Percentiles rank a stretch among this genome's conserved stretches.
Conservation (phyloP, 2,888 invertebrate genomes). For the Drosophila flavopinicola region DNA sequence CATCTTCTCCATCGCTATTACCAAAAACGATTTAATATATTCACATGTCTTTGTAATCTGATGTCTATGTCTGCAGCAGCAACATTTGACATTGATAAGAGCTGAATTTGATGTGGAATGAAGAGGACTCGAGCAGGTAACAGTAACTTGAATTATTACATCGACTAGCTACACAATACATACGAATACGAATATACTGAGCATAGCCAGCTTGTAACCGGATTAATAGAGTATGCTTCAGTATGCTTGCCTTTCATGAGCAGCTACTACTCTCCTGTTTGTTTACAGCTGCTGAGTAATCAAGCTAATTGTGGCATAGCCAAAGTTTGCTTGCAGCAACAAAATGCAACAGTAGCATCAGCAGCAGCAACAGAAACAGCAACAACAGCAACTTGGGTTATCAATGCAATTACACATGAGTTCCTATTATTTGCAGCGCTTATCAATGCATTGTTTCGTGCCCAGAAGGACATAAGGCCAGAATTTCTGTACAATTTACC, state of each 20-base stretch:
- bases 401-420: slow-evolving; percentile 68
- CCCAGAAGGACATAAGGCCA: not conserved
- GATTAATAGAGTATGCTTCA: slow-evolving; percentile 1
- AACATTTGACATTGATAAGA: slow-evolving; percentile 18
- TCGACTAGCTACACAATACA: not conserved
- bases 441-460: slow-evolving; percentile 20
- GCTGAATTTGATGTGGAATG: slow-evolving; percentile 11
- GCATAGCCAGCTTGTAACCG: slow-evolving; percentile 1
- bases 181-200: too few species aligned
- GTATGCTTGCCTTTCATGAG: not conserved
- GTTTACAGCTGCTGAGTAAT: slow-evolving; percentile 13
- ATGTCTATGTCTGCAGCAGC: slow-evolving; percentile 21
- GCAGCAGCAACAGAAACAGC: not conserved
- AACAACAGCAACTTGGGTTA: slow-evolving; percentile 32
- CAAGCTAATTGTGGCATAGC: slow-evolving; percentile 30
- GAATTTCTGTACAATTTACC: slow-evolving; percentile 1
- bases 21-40: not conserved
- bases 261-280: not conserved
- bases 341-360: slow-evolving; percentile 7
- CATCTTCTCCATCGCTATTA: slow-evolving; percentile 6
- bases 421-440: slow-evolving; percentile 33
- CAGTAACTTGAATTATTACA: not conserved
- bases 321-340: not conserved
- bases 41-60: slow-evolving; percentile 14
- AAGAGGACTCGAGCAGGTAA: not conserved